Percentiles rank a stretch among this genome's conserved stretches.
Evolutionary conservation across 23 tunicate genomes (phyloP).

Genomic region (Styela clava): DNA sequence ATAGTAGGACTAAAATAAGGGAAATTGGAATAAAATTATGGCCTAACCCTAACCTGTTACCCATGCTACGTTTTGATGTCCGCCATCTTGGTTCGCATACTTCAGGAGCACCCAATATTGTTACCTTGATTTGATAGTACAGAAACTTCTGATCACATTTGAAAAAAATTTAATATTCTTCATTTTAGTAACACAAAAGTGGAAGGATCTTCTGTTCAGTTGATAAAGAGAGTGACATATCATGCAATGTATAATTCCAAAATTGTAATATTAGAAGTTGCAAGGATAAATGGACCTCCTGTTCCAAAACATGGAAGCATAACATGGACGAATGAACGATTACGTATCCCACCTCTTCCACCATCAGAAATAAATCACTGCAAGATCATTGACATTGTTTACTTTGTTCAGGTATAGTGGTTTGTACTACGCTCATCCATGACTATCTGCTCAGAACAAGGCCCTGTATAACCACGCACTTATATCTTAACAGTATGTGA

Average conservation of each 20-base stretch:
- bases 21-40: too few species aligned
- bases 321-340: slow-evolving; percentile 26
- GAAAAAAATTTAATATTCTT: neutral
- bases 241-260: slow-evolving; percentile 22
- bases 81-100: too few species aligned
- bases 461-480: too few species aligned
- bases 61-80: too few species aligned
- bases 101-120: too few species aligned
- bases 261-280: neutral
- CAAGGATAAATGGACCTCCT: neutral
- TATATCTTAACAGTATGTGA: too few species aligned
- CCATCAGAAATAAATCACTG: slow-evolving; percentile 36
- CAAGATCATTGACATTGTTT: slow-evolving; percentile 47
- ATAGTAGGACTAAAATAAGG: too few species aligned
- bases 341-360: slow-evolving; percentile 35
- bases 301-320: neutral
- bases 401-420: slow-evolving; percentile 27
- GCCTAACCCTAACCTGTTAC: too few species aligned
- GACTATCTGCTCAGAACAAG: too few species aligned
- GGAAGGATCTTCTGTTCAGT: neutral
- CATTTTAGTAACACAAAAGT: slow-evolving; percentile 2
- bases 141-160: too few species aligned
- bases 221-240: slow-evolving; percentile 42
- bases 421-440: neutral
- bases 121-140: too few species aligned